Base-by-base conservation (phyloP, 2,888 invertebrate species). In the Drosophila paracracens region DNA sequence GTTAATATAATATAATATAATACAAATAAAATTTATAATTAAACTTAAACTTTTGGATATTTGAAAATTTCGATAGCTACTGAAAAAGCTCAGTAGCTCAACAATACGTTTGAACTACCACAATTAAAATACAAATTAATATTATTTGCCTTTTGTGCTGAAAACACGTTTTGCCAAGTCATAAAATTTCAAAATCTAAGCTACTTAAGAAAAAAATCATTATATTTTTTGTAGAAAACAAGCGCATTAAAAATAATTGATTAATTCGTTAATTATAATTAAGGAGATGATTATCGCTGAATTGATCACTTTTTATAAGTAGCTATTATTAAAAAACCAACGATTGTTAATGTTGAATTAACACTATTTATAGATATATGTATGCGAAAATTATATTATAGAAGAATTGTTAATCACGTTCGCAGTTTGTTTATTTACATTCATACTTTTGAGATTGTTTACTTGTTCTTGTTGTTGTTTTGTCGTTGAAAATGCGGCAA, bases 381-480 rank as follows among this genome's bases (percentile, higher is more conserved):
- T 31, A 21, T 21, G 25, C 21, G 21, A 21, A 21, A 35, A 35
- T 18, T 1, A 36, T 54, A 10, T 2, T 21, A 18, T 25, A 27
- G 4, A 27, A 25, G 10, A 8, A 25, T 16, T 36, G 3, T 18
- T 36, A 21, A 53, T 8, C 7, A 25, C 35, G 25, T 53, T 33
- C 13, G 31, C 18, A 21, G 18, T 53, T 53, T 18, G 2, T 53
- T 35, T 1, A 8, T 25, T 25, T 46, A 25, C 46, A 46, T 46
- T 46, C 16, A 53, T 35, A 53, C 33, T 53, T 35, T 25, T 25
- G 35, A 25, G 25, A 25, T 25, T 46, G 16, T 25, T 53, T 16
- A 25, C 16, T n/a, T 25, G 21, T 46, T 46, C 8, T 52, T 52
- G 52, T 46, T 31, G 31, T 48, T 16, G 48, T 48, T 35, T 53